A percentile compares a stretch with the other conserved stretches of the same genome.
These are phyloP conservation scores for Cirrhinus mrigala DNA, from an alignment of 2,797 vertebrate species.

Conservation along the genomic window DNA sequence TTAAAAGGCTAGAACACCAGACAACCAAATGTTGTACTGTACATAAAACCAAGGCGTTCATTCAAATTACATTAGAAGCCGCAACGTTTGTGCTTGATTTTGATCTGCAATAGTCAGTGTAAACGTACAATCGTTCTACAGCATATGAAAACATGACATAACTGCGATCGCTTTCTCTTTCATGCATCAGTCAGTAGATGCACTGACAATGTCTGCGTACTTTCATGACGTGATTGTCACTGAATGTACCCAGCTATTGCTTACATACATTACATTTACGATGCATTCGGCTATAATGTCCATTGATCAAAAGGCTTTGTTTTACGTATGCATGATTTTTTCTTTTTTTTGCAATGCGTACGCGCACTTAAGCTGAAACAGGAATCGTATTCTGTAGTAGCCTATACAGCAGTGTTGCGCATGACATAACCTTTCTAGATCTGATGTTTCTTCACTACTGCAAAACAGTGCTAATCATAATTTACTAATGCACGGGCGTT, in stretches of 20 bases:
- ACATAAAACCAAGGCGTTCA: background rate
- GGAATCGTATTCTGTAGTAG: slow-evolving; percentile 4
- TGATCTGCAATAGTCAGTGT: background rate
- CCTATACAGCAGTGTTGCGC: slow-evolving; percentile 27
- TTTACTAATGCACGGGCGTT: background rate
- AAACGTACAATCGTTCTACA: background rate
- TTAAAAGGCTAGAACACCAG: background rate
- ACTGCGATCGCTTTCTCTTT: slow-evolving; percentile 10
- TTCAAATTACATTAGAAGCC: slow-evolving; percentile 1
- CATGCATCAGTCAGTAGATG: slow-evolving; percentile 18
- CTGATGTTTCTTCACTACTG: background rate
- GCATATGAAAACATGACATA: background rate
- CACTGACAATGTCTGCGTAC: slow-evolving; percentile 9
- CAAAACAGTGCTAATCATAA: background rate
- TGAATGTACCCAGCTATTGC: background rate
- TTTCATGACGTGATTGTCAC: slow-evolving; percentile 8
- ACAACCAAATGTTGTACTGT: background rate
- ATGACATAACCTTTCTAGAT: slow-evolving; percentile 10
- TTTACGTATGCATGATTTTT: background rate
- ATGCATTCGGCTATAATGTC: background rate
- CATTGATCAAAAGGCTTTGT: background rate
- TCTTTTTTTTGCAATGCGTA: background rate
- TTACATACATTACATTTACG: background rate
- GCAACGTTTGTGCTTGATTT: background rate
- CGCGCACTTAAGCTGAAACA: background rate